A percentile compares a stretch with the other conserved stretches of the same genome.
phyloP scores from a whole-genome alignment of 2,888 invertebrate species.

The Aphodius sticticus region DNA sequence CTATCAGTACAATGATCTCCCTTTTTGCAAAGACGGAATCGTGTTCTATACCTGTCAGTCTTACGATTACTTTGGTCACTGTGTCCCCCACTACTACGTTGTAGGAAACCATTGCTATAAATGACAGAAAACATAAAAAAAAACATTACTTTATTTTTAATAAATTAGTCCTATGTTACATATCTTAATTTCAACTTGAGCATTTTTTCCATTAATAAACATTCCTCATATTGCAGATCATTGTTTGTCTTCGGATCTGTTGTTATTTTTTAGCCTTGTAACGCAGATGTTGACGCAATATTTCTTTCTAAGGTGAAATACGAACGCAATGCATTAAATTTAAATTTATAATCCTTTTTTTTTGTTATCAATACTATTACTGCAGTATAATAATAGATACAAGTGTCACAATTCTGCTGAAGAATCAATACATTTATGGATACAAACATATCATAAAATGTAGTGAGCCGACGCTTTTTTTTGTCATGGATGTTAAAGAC shows the following conservation, averaged over 20 bases:
- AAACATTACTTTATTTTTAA: constrained; percentile 12
- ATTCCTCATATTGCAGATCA: background rate
- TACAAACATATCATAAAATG: no score
- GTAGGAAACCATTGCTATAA: constrained; percentile 86
- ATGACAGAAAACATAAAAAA: constrained; percentile 31
- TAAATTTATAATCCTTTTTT: background rate
- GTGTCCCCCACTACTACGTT: constrained; percentile 89
- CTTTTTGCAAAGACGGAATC: constrained; percentile 68
- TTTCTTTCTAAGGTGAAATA: background rate
- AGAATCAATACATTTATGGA: no score
- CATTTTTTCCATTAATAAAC: background rate
- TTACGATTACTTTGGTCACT: constrained; percentile 80
- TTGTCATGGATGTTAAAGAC: no score
- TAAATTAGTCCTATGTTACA: no score
- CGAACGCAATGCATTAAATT: background rate
- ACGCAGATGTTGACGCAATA: background rate
- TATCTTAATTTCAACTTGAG: no score
- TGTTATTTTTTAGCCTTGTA: background rate
- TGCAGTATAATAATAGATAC: background rate
- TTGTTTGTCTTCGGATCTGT: background rate
- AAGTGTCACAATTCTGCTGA: no score
- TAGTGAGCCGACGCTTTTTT: no score
- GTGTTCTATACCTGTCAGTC: constrained; percentile 68
- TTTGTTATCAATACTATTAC: background rate
- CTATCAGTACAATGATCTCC: constrained; percentile 74